Conservation (phyloP, 1,140 invertebrate species). For the Anoplolepis gracilipes region DNA sequence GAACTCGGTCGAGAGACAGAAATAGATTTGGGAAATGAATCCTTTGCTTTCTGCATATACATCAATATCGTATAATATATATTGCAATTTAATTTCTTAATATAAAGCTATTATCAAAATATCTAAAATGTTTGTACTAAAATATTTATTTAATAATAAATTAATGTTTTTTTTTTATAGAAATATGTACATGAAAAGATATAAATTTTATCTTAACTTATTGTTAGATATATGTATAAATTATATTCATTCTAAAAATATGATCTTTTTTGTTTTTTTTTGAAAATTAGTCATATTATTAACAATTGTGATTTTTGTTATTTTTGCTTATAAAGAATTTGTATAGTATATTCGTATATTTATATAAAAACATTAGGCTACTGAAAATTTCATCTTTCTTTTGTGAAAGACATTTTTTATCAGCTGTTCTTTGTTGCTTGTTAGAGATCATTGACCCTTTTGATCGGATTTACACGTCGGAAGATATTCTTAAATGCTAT, state of each 20-base stretch:
- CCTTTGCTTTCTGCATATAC: background rate
- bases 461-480: background rate
- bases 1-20: background rate
- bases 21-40: constrained; percentile 41
- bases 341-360: background rate
- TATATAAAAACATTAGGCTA: background rate
- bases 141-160: background rate
- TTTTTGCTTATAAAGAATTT: background rate
- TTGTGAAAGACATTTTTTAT: background rate
- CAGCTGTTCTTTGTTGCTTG: background rate
- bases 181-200: no score
- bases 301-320: background rate
- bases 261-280: background rate
- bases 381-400: background rate
- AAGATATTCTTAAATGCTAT: constrained; percentile 57
- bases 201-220: background rate
- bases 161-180: background rate
- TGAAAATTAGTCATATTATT: background rate
- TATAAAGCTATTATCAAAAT: background rate
- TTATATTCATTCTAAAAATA: background rate
- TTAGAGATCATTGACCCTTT: background rate
- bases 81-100: background rate
- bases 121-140: background rate
- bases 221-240: background rate
- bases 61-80: background rate